These are phyloP conservation scores for Nomada goodeniana DNA, from an alignment of 2,888 invertebrate genomes.

Conservation along the genomic window DNA sequence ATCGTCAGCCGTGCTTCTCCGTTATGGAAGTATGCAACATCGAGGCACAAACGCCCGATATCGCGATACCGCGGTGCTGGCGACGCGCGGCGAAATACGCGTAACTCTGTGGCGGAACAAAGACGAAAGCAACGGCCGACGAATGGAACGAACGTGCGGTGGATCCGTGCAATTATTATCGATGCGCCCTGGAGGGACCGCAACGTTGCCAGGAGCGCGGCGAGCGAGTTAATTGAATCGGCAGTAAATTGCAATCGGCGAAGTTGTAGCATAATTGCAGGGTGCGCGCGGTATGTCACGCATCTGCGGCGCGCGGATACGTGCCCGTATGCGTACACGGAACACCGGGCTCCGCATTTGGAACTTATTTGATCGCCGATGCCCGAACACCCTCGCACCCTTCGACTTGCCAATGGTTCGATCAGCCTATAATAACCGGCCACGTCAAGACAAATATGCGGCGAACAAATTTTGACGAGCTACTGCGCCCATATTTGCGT, in stretches of 20 bases:
- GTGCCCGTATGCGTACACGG: neutral
- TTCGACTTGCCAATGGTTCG: constrained; percentile 28
- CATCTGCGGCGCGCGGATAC: constrained; percentile 5
- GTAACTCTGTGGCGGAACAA: neutral
- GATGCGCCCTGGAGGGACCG: constrained; percentile 33
- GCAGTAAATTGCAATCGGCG: constrained; percentile 56
- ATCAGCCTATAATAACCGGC: constrained; percentile 58
- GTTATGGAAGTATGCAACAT: neutral
- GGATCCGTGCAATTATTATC: constrained; percentile 69
- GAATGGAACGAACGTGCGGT: constrained; percentile 29
- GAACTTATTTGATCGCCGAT: constrained; percentile 1
- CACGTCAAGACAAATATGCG: constrained; percentile 62
- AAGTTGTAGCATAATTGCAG: constrained; percentile 49
- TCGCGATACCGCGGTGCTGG: neutral
- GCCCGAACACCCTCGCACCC: neutral
- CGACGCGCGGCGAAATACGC: neutral
- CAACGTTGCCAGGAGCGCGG: neutral
- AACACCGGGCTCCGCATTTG: neutral
- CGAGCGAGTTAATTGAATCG: constrained; percentile 68
- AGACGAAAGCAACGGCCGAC: constrained; percentile 23
- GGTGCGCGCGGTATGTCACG: constrained; percentile 31
- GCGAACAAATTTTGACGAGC: constrained; percentile 57
- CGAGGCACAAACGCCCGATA: neutral
- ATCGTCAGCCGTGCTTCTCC: neutral
- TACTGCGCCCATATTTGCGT: constrained; percentile 54